Percentiles rank a stretch among this genome's conserved stretches.
Evolutionary conservation across 2,797 vertebrate genomes (phyloP).

Genomic region (Yasuhikotakia modesta): DNA sequence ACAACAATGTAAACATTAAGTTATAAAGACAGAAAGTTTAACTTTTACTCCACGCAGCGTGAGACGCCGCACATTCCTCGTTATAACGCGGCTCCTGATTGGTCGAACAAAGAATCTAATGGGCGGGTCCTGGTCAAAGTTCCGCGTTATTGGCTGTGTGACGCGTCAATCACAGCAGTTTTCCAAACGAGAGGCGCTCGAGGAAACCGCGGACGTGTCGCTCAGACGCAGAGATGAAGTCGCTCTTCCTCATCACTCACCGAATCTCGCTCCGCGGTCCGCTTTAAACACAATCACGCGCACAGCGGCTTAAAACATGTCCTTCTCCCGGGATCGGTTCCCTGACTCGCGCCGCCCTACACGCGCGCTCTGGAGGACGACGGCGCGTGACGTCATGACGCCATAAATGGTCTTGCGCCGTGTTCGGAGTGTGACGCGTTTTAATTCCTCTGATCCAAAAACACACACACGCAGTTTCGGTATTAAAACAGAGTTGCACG

Average conservation of each 20-base stretch:
- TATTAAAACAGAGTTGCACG: too few relatives aligned
- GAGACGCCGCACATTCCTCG: constrained; percentile 44
- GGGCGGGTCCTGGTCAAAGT: neutral
- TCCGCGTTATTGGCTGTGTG: constrained; percentile 1
- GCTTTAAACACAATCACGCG: neutral
- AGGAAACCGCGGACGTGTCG: neutral
- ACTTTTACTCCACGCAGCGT: neutral
- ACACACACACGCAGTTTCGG: too few relatives aligned
- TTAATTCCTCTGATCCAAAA: too few relatives aligned
- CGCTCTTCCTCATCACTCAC: neutral
- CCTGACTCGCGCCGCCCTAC: constrained; percentile 31
- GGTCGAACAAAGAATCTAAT: neutral
- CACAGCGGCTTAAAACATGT: constrained; percentile 12
- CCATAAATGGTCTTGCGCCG: neutral
- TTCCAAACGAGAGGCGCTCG: constrained; percentile 15
- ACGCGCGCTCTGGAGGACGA: constrained; percentile 19
- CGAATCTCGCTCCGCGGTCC: neutral
- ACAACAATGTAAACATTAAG: neutral
- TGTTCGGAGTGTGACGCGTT: too few relatives aligned
- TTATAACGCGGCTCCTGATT: constrained; percentile 46
- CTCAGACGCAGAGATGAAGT: neutral
- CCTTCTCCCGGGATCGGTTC: constrained; percentile 22
- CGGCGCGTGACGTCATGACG: constrained; percentile 45
- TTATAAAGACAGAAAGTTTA: neutral
- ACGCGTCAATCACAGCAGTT: constrained; percentile 47